A percentile compares a stretch with the other conserved stretches of the same genome.
phyloP scores from a whole-genome alignment of 2,888 invertebrate species.

The Callyntrura guangdongensis region DNA sequence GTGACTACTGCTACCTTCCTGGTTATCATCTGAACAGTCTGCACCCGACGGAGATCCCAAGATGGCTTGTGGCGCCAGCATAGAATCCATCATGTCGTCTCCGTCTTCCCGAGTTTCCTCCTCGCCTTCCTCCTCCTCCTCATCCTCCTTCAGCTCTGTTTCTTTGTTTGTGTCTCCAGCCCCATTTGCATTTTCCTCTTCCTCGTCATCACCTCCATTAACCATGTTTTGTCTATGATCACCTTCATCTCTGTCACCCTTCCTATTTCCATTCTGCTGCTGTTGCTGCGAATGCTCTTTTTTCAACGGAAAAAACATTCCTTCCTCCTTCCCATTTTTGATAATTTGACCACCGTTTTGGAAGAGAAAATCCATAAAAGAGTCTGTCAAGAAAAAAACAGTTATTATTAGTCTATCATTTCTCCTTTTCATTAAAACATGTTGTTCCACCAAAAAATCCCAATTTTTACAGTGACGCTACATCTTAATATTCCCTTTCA shows the following conservation, averaged over 20 bases:
- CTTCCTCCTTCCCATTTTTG: conserved; percentile 69
- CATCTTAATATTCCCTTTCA: background rate
- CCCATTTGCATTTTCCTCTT: background rate
- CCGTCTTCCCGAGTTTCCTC: conserved; percentile 44
- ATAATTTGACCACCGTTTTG: conserved; percentile 78
- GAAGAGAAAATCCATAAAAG: conserved; percentile 75
- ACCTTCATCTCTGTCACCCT: conserved; percentile 33
- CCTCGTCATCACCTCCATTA: background rate
- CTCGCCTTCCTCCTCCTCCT: conserved; percentile 3
- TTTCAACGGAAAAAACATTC: conserved; percentile 75
- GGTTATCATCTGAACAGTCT: conserved; percentile 28
- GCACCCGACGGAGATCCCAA: conserved; percentile 59
- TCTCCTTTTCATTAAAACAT: background rate
- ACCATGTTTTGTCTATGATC: background rate
- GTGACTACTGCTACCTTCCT: conserved; percentile 22
- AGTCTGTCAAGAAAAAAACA: conserved; percentile 60
- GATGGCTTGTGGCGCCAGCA: conserved; percentile 76
- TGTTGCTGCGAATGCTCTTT: conserved; percentile 32
- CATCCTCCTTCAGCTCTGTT: background rate
- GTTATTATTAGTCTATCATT: too few relatives aligned
- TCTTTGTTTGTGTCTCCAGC: conserved; percentile 32
- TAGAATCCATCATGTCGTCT: conserved; percentile 40
- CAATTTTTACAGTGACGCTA: background rate
- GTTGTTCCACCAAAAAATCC: background rate
- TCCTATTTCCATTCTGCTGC: background rate